Evolutionary conservation across 2,888 invertebrate genomes (phyloP), one percentile per base, ranked within the genome.

Genomic region (Micropterix aruncella): DNA sequence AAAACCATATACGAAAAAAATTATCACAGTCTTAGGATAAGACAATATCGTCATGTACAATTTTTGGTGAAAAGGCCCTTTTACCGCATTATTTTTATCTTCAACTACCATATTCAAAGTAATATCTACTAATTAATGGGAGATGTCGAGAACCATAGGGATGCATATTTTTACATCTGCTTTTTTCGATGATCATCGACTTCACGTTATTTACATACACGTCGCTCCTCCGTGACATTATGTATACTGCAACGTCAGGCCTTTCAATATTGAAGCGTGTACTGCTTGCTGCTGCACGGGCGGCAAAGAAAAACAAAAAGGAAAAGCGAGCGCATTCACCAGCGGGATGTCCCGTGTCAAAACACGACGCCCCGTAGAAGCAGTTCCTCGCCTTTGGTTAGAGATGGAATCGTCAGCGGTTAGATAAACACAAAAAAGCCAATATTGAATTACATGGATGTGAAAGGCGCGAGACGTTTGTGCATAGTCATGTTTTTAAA

Each of bases 391-490:
- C 27, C 27, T 27, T 12, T 5, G 12, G 27, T n/a, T n/a, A n/a
- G 12, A 27, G 27, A 27, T 27, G 27, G 12, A 27, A 27, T 7
- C 27, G 27, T 48, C 46, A 48, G 47, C 49, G 50, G 48, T 44
- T 44, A 47, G 36, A 40, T 45, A 38, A 43, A 46, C 45, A 48
- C 50, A 37, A 44, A 45, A n/a, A 44, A 47, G 48, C 44, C 45
- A 51, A 52, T 51, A 50, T 45, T 48, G 49, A 53, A 52, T 53
- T 53, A 52, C 51, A 39, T 39, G 40, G 37, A 37, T 43, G 42
- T 43, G 42, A 16, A 19, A 38, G 19, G 17, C 45, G 39, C 36
- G 19, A 37, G 42, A 38, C 44, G 44, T 44, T 44, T 44, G 44
- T 43, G 40, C 44, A 17, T 18, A 37, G 18, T 42, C 14, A 41